Percentiles rank a stretch among this genome's conserved stretches.
phyloP scores from a whole-genome alignment of 2,797 vertebrate species.

The Sebastes hopkinsi region DNA sequence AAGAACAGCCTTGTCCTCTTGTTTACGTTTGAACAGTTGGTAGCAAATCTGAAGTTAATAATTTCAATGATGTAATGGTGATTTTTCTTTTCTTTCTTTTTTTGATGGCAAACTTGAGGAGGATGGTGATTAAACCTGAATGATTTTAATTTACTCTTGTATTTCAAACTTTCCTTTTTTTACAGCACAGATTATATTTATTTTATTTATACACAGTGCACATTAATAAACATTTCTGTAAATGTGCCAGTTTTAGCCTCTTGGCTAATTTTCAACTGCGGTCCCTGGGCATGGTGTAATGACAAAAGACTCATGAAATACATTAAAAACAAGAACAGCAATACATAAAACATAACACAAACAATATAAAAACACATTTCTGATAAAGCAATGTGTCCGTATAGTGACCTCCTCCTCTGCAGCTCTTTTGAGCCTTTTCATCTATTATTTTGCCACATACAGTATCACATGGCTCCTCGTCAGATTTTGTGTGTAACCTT shows the following conservation, averaged over 20 bases:
- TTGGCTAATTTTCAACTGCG: too few relatives aligned
- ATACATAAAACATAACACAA: background rate
- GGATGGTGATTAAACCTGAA: background rate
- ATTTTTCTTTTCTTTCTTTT: background rate
- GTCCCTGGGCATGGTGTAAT: too few relatives aligned
- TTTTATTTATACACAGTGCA: too few relatives aligned
- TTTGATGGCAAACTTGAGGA: background rate
- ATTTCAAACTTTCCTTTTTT: background rate
- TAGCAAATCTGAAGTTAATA: background rate
- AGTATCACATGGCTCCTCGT: background rate
- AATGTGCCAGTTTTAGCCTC: too few relatives aligned
- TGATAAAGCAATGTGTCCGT: background rate
- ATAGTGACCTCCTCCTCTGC: background rate
- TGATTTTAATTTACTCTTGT: background rate
- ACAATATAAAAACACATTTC: background rate
- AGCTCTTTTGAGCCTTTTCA: background rate
- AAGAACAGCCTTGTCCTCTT: background rate
- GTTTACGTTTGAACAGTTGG: background rate
- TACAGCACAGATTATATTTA: background rate
- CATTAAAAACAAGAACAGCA: too few relatives aligned
- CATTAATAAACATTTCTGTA: too few relatives aligned
- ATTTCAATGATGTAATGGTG: background rate
- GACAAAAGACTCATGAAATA: too few relatives aligned
- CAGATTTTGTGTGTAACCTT: background rate
- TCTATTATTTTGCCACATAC: background rate